A percentile compares a stretch with the other conserved stretches of the same genome.
These are phyloP conservation scores for Sipha flava DNA, from an alignment of 1,140 invertebrate genomes.

Conservation along the genomic window DNA sequence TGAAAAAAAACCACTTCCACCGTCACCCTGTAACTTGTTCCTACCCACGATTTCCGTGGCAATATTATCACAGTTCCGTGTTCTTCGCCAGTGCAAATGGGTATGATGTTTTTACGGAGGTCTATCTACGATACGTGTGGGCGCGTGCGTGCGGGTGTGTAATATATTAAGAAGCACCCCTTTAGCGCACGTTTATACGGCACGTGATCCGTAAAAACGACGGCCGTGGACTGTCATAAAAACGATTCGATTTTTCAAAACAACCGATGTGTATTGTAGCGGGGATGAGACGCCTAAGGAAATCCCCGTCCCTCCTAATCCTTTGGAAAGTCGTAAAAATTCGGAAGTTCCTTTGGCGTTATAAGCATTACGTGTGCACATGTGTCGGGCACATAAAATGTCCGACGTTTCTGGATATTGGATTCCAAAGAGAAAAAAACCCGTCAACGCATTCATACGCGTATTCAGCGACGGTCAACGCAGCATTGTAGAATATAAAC, in stretches of 20 bases:
- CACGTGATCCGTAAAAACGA: not conserved
- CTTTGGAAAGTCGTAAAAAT: conserved; percentile 22
- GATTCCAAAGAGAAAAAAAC: not conserved
- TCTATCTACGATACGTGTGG: no score
- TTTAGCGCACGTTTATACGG: not conserved
- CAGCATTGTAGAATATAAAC: no score
- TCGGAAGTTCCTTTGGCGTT: not conserved
- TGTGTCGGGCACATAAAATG: not conserved
- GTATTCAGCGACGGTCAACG: no score
- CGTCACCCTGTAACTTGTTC: no score
- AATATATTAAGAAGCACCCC: not conserved
- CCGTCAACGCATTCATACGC: no score
- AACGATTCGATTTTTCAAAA: not conserved
- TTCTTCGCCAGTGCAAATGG: no score
- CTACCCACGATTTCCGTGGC: no score
- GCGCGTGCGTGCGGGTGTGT: not conserved
- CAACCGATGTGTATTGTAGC: not conserved
- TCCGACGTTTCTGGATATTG: not conserved
- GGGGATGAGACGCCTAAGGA: not conserved
- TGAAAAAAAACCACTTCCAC: no score
- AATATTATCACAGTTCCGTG: no score
- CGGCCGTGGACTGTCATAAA: not conserved
- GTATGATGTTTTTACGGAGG: no score
- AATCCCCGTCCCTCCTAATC: conserved; percentile 9
- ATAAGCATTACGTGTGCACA: not conserved